Base-by-base conservation (phyloP, 2,888 invertebrate species). In the Drepana falcataria region DNA sequence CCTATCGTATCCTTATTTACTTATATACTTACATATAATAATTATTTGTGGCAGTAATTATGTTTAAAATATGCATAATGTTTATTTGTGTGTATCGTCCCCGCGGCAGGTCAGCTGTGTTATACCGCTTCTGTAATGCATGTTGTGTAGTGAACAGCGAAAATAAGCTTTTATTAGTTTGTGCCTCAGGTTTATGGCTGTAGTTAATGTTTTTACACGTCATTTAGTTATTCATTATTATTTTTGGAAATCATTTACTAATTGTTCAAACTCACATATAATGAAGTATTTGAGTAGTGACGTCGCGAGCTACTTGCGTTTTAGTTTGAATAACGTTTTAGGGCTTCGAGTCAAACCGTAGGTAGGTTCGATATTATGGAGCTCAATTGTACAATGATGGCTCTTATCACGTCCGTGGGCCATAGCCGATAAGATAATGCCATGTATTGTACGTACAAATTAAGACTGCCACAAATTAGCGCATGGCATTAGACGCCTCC, bases 111-210 rank as follows among this genome's bases (percentile, higher is more conserved):
- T 83, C 84, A 64, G 75, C 81, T 81, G 77, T 82, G 75, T 80
- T 77, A 73, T 79, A 71, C 55, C 63, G 85, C 86, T 88, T 88
- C 55, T 69, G 21, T 87, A 84, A 86, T 88, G 89, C 89, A 89
- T 90, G 90, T 81, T 83, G 82, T 86, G 83, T 86, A 85, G 82
- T 84, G 68, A 77, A 71, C 69, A 76, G 65, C 81, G 70, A 70
- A 83, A 86, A 85, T 85, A 79, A 65, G 66, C 83, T 87, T 83
- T 85, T 86, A 87, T 90, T 85, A 90, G 89, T 90, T 88, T 90
- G 85, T 86, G 73, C 76, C 75, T 75, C 76, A 66, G 65, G 73
- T 81, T 85, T 83, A 85, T 81, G 74, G 69, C 78, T 74, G 67
- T 71, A 72, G 73, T 82, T 81, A 82, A 81, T 83, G 75, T 85